Evolutionary conservation across 2,797 vertebrate species (phyloP).

Genomic region (Pipistrellus nathusii): DNA sequence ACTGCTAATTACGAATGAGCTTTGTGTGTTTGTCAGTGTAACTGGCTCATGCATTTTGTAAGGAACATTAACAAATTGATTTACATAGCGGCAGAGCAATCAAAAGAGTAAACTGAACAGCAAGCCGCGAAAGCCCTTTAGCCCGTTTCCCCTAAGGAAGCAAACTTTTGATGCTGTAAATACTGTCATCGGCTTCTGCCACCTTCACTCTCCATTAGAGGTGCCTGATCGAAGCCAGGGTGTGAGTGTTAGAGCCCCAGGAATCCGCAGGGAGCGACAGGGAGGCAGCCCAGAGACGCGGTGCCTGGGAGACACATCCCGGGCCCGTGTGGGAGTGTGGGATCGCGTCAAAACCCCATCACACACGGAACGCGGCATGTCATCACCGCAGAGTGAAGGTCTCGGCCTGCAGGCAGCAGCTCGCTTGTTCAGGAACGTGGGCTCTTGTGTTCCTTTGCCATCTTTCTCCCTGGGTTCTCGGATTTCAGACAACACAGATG

Average conservation of each 20-base stretch:
- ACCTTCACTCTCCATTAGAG: constrained; percentile 27
- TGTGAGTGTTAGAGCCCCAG: not conserved
- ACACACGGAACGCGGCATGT: rapidly evolving
- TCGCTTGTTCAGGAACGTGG: rapidly evolving
- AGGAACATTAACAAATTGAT: constrained; percentile 94
- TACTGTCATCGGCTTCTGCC: not conserved
- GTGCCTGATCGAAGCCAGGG: not conserved
- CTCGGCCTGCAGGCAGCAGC: not conserved
- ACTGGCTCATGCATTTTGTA: constrained; percentile 92
- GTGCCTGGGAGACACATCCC: rapidly evolving
- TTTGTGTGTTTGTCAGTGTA: constrained; percentile 92
- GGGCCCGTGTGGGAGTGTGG: rapidly evolving
- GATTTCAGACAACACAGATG: rapidly evolving
- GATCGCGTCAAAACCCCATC: rapidly evolving
- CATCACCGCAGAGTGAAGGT: rapidly evolving
- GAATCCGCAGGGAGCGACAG: not conserved
- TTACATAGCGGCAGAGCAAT: constrained; percentile 90
- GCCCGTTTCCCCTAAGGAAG: constrained; percentile 75
- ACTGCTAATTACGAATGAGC: constrained; percentile 95
- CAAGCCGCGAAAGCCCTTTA: constrained; percentile 86
- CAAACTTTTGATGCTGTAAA: constrained; percentile 76
- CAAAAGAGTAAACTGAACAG: constrained; percentile 90
- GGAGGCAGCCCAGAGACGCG: not conserved
- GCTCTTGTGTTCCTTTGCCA: rapidly evolving
- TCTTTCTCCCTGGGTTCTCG: not conserved